phyloP scores from a whole-genome alignment of 2,888 invertebrate genomes.

The Augiades crinisus region DNA sequence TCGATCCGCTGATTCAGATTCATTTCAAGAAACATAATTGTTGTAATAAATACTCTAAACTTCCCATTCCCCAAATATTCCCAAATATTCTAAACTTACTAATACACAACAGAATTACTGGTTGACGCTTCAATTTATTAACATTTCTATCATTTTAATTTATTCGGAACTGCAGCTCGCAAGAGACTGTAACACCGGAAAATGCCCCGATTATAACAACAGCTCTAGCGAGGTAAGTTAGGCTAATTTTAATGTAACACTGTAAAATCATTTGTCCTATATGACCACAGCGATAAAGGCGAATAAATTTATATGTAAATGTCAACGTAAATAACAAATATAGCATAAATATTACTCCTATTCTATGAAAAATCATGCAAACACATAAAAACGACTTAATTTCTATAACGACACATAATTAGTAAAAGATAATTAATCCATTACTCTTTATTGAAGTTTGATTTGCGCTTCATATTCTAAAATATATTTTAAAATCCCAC shows the following conservation, averaged over 20 bases:
- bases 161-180: neutral
- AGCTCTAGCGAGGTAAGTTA: constrained; percentile 3
- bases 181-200: neutral
- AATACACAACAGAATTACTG: neutral
- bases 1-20: no score
- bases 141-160: neutral
- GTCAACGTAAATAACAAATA: no score
- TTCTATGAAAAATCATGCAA: no score
- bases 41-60: no score
- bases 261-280: neutral
- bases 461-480: neutral
- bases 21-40: no score
- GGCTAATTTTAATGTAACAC: no score
- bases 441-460: neutral
- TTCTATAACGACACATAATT: neutral
- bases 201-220: neutral
- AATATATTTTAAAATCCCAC: neutral
- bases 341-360: no score
- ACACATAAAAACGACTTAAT: no score
- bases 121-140: neutral
- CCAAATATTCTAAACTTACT: no score
- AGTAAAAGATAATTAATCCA: neutral
- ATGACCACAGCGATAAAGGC: no score
- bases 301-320: no score
- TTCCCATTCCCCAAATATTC: no score